These are phyloP conservation scores for Labrus mixtus DNA, from an alignment of 2,113 vertebrate species.

Conservation along the genomic window DNA sequence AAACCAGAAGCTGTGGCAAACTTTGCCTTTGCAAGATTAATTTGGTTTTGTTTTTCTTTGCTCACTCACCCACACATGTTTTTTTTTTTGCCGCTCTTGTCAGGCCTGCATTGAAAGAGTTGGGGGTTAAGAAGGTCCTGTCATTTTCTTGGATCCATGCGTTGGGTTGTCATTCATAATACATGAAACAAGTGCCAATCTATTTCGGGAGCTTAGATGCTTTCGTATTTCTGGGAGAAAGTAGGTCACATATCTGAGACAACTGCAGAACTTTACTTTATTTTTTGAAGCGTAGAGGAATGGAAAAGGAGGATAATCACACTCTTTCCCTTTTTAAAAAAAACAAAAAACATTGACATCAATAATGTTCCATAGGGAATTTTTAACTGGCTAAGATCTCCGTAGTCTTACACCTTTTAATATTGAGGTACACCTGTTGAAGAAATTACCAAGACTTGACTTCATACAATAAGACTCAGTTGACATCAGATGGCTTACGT, in stretches of 20 bases:
- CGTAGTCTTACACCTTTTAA: neutral
- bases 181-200: conserved; percentile 67
- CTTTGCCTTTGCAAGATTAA: conserved; percentile 25
- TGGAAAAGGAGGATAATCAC: conserved; percentile 15
- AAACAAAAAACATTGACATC: neutral
- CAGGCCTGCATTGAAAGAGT: conserved; percentile 28
- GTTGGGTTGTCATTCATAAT: conserved; percentile 64
- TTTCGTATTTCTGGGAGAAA: conserved; percentile 54
- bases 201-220: conserved; percentile 65
- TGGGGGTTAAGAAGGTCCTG: conserved; percentile 48
- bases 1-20: conserved; percentile 12
- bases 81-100: conserved; percentile 26
- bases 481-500: no score
- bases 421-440: neutral
- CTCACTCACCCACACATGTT: neutral
- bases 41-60: conserved; percentile 45
- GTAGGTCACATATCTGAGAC: conserved; percentile 64
- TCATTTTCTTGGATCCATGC: conserved; percentile 49
- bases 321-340: neutral
- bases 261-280: conserved; percentile 24
- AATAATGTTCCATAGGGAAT: neutral
- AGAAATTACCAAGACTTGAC: no score
- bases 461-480: no score
- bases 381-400: neutral
- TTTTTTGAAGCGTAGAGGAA: conserved; percentile 40